These are phyloP conservation scores for Meloidogyne exigua DNA, from an alignment of 1,140 invertebrate species.

Conservation along the genomic window DNA sequence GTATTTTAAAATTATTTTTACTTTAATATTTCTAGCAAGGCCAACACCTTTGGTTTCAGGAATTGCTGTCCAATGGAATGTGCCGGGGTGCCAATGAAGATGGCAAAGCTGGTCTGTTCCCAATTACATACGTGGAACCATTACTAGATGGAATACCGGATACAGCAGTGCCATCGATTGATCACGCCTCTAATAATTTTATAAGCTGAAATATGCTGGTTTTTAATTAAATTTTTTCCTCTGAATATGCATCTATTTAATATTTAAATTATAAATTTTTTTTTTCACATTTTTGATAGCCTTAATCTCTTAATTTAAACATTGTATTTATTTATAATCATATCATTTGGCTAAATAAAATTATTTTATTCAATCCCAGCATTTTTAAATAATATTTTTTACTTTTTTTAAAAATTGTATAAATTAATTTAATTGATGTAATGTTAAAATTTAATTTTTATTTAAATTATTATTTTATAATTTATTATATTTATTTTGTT, in stretches of 20 bases:
- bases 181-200: conserved; percentile 8
- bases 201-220: neutral
- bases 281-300: conserved; percentile 17
- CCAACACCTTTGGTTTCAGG: conserved; percentile 40
- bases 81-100: conserved; percentile 45
- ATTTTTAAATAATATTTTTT: neutral
- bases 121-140: conserved; percentile 37
- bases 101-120: conserved; percentile 43
- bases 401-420: conserved; percentile 3
- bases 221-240: too few relatives aligned
- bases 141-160: conserved; percentile 7
- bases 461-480: too few relatives aligned
- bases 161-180: neutral
- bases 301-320: conserved; percentile 1
- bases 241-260: too few relatives aligned
- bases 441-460: neutral
- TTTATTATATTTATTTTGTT: too few relatives aligned
- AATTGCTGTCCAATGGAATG: conserved; percentile 47
- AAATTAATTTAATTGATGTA: neutral
- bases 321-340: neutral
- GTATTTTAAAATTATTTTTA: conserved; percentile 20
- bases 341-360: neutral
- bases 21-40: conserved; percentile 40
- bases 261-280: too few relatives aligned
- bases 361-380: neutral